A percentile compares a stretch with the other conserved stretches of the same genome.
phyloP scores from a whole-genome alignment of 2,113 vertebrate genomes.

The Alectura lathami region DNA sequence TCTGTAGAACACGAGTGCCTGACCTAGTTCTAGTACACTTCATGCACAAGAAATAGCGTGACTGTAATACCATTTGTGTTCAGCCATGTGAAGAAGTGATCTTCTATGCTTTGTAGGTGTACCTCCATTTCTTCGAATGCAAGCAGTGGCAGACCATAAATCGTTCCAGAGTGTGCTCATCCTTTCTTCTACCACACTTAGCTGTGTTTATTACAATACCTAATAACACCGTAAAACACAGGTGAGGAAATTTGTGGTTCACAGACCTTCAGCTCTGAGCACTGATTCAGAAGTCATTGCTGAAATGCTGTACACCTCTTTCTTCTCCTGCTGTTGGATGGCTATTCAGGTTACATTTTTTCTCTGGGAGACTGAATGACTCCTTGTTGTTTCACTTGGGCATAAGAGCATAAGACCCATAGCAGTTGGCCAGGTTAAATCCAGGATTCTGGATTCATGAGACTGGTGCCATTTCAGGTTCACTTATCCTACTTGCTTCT shows the following conservation, averaged over 20 bases:
- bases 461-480: neutral
- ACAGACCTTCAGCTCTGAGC: neutral
- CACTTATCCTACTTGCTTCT: neutral
- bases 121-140: neutral
- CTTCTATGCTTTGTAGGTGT: neutral
- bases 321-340: neutral
- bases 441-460: neutral
- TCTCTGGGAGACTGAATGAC: neutral
- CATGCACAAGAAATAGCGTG: rapidly evolving
- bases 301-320: neutral
- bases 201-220: neutral
- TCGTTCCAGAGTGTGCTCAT: neutral
- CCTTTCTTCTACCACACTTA: neutral
- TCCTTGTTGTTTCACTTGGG: neutral
- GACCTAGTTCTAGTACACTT: neutral
- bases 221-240: neutral
- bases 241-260: neutral
- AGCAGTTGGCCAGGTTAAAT: neutral
- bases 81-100: neutral
- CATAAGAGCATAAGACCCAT: neutral
- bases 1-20: neutral
- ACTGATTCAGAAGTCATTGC: neutral
- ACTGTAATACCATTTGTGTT: neutral
- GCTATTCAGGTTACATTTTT: neutral
- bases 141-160: neutral